Percentiles rank a stretch among this genome's conserved stretches.
Evolutionary conservation across 2,113 vertebrate species (phyloP).

Genomic region (Rhodinocichla rosea): DNA sequence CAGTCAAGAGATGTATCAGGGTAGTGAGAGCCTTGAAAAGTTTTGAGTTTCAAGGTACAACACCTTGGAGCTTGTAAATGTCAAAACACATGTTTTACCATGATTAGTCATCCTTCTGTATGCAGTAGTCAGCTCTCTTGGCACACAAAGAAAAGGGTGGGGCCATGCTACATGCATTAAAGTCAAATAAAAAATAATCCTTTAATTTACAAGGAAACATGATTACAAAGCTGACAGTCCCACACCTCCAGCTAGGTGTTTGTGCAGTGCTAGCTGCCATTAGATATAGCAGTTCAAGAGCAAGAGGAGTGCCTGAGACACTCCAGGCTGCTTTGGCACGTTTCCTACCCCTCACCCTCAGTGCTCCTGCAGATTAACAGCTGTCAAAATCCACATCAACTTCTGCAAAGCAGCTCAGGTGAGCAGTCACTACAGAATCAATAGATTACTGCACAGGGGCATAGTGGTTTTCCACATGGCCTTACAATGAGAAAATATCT

Average conservation of each 20-base stretch:
- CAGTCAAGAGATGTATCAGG: background rate
- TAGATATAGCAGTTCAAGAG: background rate
- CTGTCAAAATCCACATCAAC: background rate
- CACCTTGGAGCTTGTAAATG: constrained; percentile 15
- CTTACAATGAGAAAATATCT: background rate
- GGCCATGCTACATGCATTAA: background rate
- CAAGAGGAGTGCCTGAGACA: background rate
- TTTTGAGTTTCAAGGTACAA: background rate
- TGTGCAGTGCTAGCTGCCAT: background rate
- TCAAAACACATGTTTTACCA: background rate
- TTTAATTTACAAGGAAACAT: background rate
- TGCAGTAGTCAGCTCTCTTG: background rate
- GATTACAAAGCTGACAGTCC: background rate
- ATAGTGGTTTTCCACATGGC: background rate
- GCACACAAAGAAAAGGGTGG: background rate
- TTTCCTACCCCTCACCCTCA: background rate
- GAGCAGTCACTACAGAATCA: background rate
- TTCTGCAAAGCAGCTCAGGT: background rate
- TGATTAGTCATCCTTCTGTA: background rate
- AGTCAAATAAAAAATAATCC: background rate
- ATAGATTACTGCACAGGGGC: background rate
- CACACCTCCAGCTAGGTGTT: background rate
- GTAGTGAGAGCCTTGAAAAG: background rate
- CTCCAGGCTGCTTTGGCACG: background rate
- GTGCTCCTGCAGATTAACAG: background rate